Evolutionary conservation across 1,140 invertebrate species (phyloP).

Genomic region (Copidosoma floridanum): DNA sequence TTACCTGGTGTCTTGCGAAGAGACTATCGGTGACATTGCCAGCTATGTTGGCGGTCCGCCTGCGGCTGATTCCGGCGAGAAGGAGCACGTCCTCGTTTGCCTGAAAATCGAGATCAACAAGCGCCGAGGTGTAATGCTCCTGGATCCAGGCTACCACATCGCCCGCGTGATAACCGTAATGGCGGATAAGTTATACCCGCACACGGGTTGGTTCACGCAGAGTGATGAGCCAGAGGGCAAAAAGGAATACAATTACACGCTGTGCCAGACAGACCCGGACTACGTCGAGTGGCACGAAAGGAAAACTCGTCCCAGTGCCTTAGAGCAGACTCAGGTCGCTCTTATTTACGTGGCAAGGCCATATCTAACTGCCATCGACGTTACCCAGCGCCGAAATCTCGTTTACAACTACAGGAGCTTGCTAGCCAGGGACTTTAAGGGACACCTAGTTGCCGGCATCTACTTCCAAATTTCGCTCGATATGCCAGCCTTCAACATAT

Average conservation of each 20-base stretch:
- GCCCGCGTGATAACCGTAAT: conserved; percentile 82
- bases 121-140: conserved; percentile 71
- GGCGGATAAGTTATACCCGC: conserved; percentile 78
- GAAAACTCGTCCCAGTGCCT: conserved; percentile 62
- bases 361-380: conserved; percentile 77
- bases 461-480: conserved; percentile 73
- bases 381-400: conserved; percentile 84
- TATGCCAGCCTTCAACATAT: conserved; percentile 68
- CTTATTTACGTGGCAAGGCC: conserved; percentile 76
- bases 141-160: conserved; percentile 90
- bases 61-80: conserved; percentile 68
- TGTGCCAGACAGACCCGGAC: conserved; percentile 63
- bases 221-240: conserved; percentile 66
- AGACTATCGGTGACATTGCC: conserved; percentile 69
- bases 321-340: conserved; percentile 54
- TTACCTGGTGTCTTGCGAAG: conserved; percentile 84
- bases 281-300: conserved; percentile 83
- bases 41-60: conserved; percentile 64
- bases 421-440: conserved; percentile 75
- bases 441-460: conserved; percentile 75
- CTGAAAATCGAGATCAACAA: conserved; percentile 71
- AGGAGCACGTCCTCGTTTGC: conserved; percentile 86
- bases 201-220: conserved; percentile 85
- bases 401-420: conserved; percentile 85
- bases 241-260: conserved; percentile 80